phyloP scores from a whole-genome alignment of 2,888 invertebrate species.

The Cheiracanthium punctorium region DNA sequence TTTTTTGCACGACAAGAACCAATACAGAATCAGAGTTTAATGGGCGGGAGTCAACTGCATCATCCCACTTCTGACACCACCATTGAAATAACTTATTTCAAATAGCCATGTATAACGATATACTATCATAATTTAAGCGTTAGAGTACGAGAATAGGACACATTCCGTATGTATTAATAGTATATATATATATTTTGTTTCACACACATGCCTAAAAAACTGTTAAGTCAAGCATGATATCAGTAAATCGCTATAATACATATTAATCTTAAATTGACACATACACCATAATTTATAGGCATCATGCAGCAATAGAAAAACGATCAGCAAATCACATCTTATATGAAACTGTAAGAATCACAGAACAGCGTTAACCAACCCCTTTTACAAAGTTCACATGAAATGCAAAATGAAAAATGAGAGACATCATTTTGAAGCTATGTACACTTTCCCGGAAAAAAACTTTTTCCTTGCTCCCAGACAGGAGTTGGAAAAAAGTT shows the following conservation, averaged over 20 bases:
- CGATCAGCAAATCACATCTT: constrained; percentile 40
- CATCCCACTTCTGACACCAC: too few relatives aligned
- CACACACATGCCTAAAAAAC: constrained; percentile 34
- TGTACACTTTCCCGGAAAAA: constrained; percentile 45
- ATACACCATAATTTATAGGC: constrained; percentile 33
- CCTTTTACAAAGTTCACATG: constrained; percentile 39
- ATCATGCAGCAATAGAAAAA: constrained; percentile 55
- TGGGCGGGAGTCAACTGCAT: too few relatives aligned
- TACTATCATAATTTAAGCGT: too few relatives aligned
- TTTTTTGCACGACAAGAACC: too few relatives aligned
- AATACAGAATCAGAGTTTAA: too few relatives aligned
- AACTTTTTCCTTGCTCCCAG: neutral
- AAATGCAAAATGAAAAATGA: constrained; percentile 47
- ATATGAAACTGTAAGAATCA: constrained; percentile 52
- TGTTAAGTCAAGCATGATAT: constrained; percentile 25
- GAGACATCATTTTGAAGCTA: constrained; percentile 46
- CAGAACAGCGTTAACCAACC: constrained; percentile 43
- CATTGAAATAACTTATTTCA: too few relatives aligned
- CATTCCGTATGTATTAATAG: too few relatives aligned
- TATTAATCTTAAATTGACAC: constrained; percentile 33
- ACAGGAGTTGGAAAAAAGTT: neutral
- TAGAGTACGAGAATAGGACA: too few relatives aligned
- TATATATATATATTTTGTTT: too few relatives aligned
- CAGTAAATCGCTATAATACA: constrained; percentile 29
- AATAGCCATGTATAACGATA: too few relatives aligned